Evolutionary conservation across 1,140 invertebrate species (phyloP), one percentile per base, ranked within the genome.

Genomic region (Bombus soroeensis): DNA sequence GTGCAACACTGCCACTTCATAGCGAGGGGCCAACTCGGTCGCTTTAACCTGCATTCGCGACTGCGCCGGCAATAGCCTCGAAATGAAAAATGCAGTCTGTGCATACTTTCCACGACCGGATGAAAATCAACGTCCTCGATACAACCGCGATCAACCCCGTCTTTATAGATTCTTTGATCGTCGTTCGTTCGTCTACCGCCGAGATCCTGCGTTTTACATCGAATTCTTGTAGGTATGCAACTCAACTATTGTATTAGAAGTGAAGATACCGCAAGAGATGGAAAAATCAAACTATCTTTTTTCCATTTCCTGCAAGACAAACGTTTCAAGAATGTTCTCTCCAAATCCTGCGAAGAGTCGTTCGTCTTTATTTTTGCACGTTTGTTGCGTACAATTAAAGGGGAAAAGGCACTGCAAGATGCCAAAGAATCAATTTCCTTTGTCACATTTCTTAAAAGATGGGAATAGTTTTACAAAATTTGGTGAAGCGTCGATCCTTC

Each of bases 61-160:
- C 88, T 83, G 81, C 88, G 73, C 75, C 81, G 43, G 80, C 81
- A 83, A 73, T 73, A 83, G 57, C 75, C 75, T 84, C 73, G 47
- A 84, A 87, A 90, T 89, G 86, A 89, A 89, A 89, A 89, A 90
- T 90, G 88, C 79, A 89, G 83, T 57, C 85, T 81, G 71, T 72
- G 64, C 79, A 72, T 77, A 81, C 75, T 72, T 68, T n/a, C 72
- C 74, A 57, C 57, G 82, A 41, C 43, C 74, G 70, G 41, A 66
- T 70, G 88, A 77, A 85, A 70, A 90, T 87, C 89, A 87, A 90
- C 85, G 66, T 82, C 66, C 86, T 34, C 86, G 81, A 81, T 85
- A 59, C 53, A 43, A 39, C 78, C 37, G 62, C 34, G 77, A 89
- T 86, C 87, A 77, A 41, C 37, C 81, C 18, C 53, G 41, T 37